Evolutionary conservation across 1,140 invertebrate species (phyloP).

Genomic region (Harpegnathos saltator): DNA sequence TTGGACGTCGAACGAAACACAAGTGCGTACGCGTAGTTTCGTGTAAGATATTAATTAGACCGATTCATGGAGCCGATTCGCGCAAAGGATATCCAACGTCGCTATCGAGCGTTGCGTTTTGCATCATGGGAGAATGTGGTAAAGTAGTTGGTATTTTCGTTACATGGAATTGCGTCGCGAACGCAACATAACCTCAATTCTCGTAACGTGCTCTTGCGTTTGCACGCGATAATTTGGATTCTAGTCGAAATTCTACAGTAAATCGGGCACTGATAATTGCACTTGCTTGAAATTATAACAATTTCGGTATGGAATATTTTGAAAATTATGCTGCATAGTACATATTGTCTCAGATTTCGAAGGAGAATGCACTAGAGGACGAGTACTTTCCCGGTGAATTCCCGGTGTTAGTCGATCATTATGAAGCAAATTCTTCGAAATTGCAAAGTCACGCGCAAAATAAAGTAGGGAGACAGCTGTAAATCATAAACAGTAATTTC

Average conservation of each 20-base stretch:
- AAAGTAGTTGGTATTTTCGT: conserved; percentile 21
- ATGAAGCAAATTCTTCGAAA: not conserved
- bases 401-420: no score
- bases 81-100: not conserved
- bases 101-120: not conserved
- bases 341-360: no score
- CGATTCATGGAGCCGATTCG: not conserved
- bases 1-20: no score
- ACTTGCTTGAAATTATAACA: not conserved
- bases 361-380: no score
- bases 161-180: not conserved
- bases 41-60: not conserved
- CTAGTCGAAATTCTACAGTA: not conserved
- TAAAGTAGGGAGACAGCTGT: not conserved
- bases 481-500: not conserved
- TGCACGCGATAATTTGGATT: not conserved
- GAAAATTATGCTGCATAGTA: no score
- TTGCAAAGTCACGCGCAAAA: not conserved
- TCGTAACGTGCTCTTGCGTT: not conserved
- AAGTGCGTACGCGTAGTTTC: no score
- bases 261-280: not conserved
- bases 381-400: no score
- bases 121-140: conserved; percentile 2
- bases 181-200: conserved; percentile 39
- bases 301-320: not conserved